Evolutionary conservation across 2,113 vertebrate species (phyloP).

Genomic region (Willisornis vidua): DNA sequence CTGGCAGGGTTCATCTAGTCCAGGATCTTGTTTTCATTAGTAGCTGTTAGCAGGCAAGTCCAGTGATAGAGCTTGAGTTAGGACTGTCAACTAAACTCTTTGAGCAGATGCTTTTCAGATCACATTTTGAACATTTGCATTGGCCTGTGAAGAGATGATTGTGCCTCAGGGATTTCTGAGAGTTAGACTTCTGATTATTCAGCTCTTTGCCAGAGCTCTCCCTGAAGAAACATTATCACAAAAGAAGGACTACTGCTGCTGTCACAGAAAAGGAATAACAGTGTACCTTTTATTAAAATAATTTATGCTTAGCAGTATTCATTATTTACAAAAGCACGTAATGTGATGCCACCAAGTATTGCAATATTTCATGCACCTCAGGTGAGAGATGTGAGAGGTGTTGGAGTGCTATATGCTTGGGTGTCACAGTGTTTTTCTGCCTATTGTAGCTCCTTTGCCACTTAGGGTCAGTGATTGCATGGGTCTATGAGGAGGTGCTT

Average conservation of each 20-base stretch:
- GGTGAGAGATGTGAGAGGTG: neutral
- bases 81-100: neutral
- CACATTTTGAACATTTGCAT: neutral
- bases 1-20: neutral
- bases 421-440: neutral
- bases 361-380: fast-evolving
- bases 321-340: neutral
- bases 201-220: neutral
- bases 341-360: neutral
- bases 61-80: neutral
- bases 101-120: neutral
- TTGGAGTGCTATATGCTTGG: neutral
- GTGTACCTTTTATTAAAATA: neutral
- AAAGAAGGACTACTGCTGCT: neutral
- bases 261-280: neutral
- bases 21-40: neutral
- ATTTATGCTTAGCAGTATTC: neutral
- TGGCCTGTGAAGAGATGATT: neutral
- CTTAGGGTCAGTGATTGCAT: neutral
- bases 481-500: neutral
- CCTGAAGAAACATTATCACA: neutral
- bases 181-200: neutral
- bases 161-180: neutral
- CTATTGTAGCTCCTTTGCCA: neutral
- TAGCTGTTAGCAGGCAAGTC: neutral